A percentile compares a stretch with the other conserved stretches of the same genome.
phyloP scores from a whole-genome alignment of 2,888 invertebrate species.

The Anaspis maculata region DNA sequence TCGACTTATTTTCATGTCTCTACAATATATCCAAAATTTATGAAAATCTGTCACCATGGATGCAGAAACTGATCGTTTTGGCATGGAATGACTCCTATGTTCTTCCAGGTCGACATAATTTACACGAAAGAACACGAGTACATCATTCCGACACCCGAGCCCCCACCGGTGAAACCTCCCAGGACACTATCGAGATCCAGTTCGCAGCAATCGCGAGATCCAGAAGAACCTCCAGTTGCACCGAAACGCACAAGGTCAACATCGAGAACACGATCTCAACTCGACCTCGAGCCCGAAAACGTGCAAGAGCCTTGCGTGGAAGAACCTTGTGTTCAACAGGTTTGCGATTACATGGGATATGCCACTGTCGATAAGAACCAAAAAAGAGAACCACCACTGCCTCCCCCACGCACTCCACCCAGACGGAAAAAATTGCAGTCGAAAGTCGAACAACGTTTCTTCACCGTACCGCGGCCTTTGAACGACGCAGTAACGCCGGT shows the following conservation, averaged over 20 bases:
- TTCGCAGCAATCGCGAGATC: constrained; percentile 22
- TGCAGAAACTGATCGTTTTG: no score
- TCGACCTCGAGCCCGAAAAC: constrained; percentile 36
- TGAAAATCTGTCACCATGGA: no score
- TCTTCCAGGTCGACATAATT: constrained; percentile 59
- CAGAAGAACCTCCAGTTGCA: constrained; percentile 45
- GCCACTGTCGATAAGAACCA: constrained; percentile 67
- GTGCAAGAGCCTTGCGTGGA: constrained; percentile 29
- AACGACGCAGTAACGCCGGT: constrained; percentile 46
- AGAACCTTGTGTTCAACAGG: constrained; percentile 36
- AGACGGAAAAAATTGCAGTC: constrained; percentile 50
- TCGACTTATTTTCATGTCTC: no score
- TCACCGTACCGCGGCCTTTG: constrained; percentile 52
- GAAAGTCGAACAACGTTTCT: constrained; percentile 58
- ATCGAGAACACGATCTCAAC: constrained; percentile 46
- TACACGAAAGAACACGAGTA: constrained; percentile 60
- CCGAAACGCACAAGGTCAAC: constrained; percentile 50
- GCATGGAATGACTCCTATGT: no score
- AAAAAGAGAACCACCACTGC: constrained; percentile 43
- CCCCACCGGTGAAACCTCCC: constrained; percentile 50
- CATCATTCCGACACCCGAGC: constrained; percentile 48
- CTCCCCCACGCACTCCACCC: constrained; percentile 53
- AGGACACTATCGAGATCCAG: constrained; percentile 45
- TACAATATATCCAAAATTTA: no score
- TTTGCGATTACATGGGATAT: constrained; percentile 52